Base-by-base conservation (phyloP, 1,140 invertebrate genomes). In the Contarinia nasturtii region DNA sequence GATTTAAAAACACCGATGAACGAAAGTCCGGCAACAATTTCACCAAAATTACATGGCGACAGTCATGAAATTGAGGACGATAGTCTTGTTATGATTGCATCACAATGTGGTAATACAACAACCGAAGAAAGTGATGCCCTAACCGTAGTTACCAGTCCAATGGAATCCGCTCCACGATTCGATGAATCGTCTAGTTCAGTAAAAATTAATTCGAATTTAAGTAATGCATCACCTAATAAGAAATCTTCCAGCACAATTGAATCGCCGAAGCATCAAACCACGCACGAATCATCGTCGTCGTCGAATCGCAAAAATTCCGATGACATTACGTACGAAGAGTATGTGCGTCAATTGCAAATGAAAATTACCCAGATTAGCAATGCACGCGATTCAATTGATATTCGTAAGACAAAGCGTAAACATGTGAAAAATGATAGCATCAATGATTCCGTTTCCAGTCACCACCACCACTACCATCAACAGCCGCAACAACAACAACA, bases 311-410 rank as follows among this genome's bases (percentile, higher is more conserved):
- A 48, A 45, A 42, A 49, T 22, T 40, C 46, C 14, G 47, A 52
- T 22, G 51, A 50, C 14, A 53, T 49, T 43, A 70, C 71, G 45
- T 80, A 77, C 53, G 58, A 75, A 43, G 75, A 79, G 49, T 80
- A 80, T 52, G 76, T 80, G 2, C 73, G 77, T 50, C 63, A 75
- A 19, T 55, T 82, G 20, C 75, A 81, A 55, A 79, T 75, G 20
- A 72, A 78, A 56, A 76, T 79, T 42, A 72, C 77, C 2, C 77
- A 82, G 51, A 83, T 83, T 49, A 74, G 75, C 43, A 81, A 79
- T 54, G 75, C 69, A 1, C 72, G 75, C 54, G 79, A 81, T 57
- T 79, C 78, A 0, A 74, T 81, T 22, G 79, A 81, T 55, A 64
- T 79, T 0, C 64, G 75, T 47, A 81, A 80, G 56, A 75, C 76